These are phyloP conservation scores for Amorpha juglandis DNA, from an alignment of 2,888 invertebrate species.

Conservation along the genomic window DNA sequence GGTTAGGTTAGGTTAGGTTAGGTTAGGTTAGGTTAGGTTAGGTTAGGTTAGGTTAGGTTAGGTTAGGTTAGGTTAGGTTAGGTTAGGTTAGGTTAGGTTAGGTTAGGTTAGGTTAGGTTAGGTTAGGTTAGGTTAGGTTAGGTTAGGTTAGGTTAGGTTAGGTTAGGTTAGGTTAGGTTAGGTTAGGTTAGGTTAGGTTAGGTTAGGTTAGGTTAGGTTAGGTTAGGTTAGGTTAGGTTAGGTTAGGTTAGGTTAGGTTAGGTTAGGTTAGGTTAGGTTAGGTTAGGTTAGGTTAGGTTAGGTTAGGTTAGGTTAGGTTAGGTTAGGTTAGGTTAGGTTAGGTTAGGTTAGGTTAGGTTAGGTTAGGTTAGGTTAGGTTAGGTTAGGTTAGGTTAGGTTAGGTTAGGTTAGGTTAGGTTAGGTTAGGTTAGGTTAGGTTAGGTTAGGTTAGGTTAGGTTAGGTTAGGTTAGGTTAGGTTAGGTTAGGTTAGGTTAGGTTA, in stretches of 20 bases:
- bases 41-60: slow-evolving; percentile 32
- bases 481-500: slow-evolving; percentile 3
- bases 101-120: slow-evolving; percentile 30
- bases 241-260: no score
- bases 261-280: no score
- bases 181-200: no score
- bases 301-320: neutral
- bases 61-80: slow-evolving; percentile 32
- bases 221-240: no score
- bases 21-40: slow-evolving; percentile 30
- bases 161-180: slow-evolving; percentile 9
- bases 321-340: slow-evolving; percentile 5
- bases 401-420: no score
- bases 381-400: no score
- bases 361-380: no score
- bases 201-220: no score
- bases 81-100: slow-evolving; percentile 27
- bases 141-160: slow-evolving; percentile 7
- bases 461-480: slow-evolving; percentile 5
- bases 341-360: neutral
- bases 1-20: slow-evolving; percentile 31
- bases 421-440: no score
- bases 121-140: slow-evolving; percentile 30
- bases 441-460: neutral
- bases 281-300: no score